phyloP scores from a whole-genome alignment of 2,797 vertebrate species.

The Arctocebus calabarensis region DNA sequence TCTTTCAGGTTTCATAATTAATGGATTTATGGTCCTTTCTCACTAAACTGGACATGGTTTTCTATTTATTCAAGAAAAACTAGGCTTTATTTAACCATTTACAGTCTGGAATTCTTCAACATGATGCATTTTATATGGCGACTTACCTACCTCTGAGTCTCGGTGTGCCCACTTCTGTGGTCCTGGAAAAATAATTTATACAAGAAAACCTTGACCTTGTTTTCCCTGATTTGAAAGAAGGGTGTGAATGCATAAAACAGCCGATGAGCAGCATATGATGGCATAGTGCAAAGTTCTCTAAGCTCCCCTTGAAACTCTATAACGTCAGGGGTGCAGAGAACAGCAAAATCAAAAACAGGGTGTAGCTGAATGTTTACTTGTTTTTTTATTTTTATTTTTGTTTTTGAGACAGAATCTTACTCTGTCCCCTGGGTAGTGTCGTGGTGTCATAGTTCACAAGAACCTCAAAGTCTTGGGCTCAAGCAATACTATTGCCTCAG shows the following conservation, averaged over 20 bases:
- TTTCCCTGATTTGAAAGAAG: background rate
- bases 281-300: background rate
- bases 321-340: background rate
- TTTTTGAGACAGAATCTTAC: too few species aligned
- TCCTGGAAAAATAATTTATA: background rate
- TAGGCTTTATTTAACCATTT: background rate
- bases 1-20: slow-evolving; percentile 40
- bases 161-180: background rate
- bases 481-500: too few species aligned
- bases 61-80: background rate
- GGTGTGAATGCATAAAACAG: background rate
- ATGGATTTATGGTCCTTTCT: slow-evolving; percentile 14
- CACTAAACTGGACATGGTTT: background rate
- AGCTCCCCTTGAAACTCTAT: background rate
- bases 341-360: background rate
- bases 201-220: too few species aligned
- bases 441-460: too few species aligned
- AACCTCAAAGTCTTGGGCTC: too few species aligned
- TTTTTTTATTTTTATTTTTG: too few species aligned
- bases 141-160: background rate
- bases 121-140: fast-evolving
- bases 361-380: background rate
- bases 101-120: background rate
- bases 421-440: too few species aligned
- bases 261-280: too few species aligned